phyloP scores from a whole-genome alignment of 2,113 vertebrate genomes.

The Sorex araneus region DNA sequence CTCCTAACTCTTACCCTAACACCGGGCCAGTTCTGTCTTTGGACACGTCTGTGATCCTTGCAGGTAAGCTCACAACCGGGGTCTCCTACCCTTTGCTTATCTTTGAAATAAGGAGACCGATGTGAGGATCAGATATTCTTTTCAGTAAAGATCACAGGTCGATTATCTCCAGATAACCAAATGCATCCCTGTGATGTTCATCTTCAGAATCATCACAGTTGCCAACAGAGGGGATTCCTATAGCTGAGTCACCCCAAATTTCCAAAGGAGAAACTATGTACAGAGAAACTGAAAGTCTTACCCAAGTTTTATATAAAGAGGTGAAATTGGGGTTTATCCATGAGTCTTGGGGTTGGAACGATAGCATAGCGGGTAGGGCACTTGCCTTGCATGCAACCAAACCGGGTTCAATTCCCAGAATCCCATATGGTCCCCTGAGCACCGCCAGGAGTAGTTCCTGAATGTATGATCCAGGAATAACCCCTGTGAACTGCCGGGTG shows the following conservation, averaged over 20 bases:
- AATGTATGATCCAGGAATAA: too few relatives aligned
- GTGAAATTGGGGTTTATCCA: not conserved
- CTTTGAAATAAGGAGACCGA: constrained; percentile 15
- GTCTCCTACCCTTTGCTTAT: not conserved
- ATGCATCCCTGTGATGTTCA: not conserved
- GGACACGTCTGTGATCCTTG: not conserved
- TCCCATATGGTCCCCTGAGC: too few relatives aligned
- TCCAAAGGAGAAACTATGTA: not conserved
- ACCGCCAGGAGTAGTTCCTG: too few relatives aligned
- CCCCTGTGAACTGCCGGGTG: too few relatives aligned
- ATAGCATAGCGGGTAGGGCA: too few relatives aligned
- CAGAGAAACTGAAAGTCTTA: not conserved
- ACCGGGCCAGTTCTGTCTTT: not conserved
- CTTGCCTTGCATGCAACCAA: too few relatives aligned
- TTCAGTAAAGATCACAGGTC: not conserved
- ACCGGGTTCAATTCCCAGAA: too few relatives aligned
- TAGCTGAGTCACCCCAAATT: not conserved
- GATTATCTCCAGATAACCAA: not conserved
- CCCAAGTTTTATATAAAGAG: not conserved
- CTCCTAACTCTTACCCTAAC: too few relatives aligned
- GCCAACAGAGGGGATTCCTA: not conserved
- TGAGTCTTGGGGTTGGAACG: too few relatives aligned
- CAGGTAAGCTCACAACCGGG: not conserved
- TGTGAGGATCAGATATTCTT: not conserved
- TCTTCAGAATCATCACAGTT: not conserved